phyloP scores from a whole-genome alignment of 2,797 vertebrate genomes.

The Neosilurus mollespiculum region DNA sequence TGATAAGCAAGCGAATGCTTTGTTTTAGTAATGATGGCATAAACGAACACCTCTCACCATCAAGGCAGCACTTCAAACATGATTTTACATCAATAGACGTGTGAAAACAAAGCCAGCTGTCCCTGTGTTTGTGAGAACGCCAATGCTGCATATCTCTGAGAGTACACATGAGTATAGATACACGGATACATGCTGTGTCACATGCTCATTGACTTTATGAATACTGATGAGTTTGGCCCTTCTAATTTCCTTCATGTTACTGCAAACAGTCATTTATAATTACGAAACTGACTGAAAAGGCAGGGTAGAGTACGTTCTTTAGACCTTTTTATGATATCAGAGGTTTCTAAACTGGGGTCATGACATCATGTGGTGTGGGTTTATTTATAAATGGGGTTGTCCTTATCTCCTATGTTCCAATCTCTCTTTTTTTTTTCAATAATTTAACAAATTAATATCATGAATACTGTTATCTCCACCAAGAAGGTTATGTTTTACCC shows the following conservation, averaged over 20 bases:
- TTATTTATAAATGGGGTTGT: not conserved
- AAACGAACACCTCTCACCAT: slow-evolving; percentile 62
- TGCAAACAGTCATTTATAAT: not conserved
- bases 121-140: slow-evolving; percentile 7
- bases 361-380: not conserved
- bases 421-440: not conserved
- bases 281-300: not conserved
- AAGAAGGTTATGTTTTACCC: no score
- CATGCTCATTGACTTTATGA: not conserved
- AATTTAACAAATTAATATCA: no score
- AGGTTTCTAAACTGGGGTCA: not conserved
- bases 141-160: slow-evolving; percentile 5
- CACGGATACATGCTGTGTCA: not conserved
- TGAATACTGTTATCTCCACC: no score
- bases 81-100: slow-evolving; percentile 61
- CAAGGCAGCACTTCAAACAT: slow-evolving; percentile 64
- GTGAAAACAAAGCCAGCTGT: slow-evolving; percentile 50
- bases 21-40: slow-evolving; percentile 81
- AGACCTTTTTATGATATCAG: not conserved
- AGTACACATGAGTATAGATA: slow-evolving; percentile 12
- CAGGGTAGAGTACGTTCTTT: not conserved
- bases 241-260: not conserved
- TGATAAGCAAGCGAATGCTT: slow-evolving; percentile 75
- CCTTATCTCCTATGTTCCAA: no score
- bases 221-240: not conserved